Evolutionary conservation across 2,888 invertebrate species (phyloP), one percentile per base, ranked within the genome.

Genomic region (Leptinotarsa haldemani): DNA sequence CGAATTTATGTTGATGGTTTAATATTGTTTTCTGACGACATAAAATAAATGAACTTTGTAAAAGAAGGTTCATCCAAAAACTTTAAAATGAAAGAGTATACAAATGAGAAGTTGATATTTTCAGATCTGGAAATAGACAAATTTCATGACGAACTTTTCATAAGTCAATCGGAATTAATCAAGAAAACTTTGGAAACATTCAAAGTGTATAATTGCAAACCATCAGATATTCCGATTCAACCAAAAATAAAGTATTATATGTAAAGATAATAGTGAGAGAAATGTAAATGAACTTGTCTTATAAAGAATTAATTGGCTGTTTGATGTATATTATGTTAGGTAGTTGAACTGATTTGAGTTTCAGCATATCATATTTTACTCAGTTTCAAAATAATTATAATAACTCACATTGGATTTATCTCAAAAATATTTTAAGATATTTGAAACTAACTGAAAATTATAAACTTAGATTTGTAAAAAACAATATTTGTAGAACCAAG

Each of bases 261-360:
- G 5, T 46, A 30, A 64, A 40, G 63, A 48, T 48, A 13, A 16
- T 48, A 16, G 4, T 48, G 30, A 30, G 30, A 30, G 30, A 7
- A 30, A 30, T 30, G 9, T 30, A 58, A 47, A 46, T 46, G 65
- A 65, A n/a, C 25, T 9, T 15, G 15, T n/a, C 65, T 20, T 79
- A 78, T 68, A 66, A 68, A 16, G 79, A 80, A 65, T 61, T 79
- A 5, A 68, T 78, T n/a, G 77, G 79, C 20, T 70, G 73, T 40
- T 40, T 75, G 50, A 77, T 78, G 79, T 72, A 80, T 52, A 52
- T 74, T 16, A 77, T 78, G 65, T 15, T 48, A 46, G 68, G 68
- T 25, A 61, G 73, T 46, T 74, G 78, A 66, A 77, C 76, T 40
- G 78, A 79, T 69, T 30, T 30, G 30, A 9, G 30, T 30, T 30